Evolutionary conservation across 2,888 invertebrate species (phyloP), one percentile per base, ranked within the genome.

Genomic region (Venustoraphidia nigricollis): DNA sequence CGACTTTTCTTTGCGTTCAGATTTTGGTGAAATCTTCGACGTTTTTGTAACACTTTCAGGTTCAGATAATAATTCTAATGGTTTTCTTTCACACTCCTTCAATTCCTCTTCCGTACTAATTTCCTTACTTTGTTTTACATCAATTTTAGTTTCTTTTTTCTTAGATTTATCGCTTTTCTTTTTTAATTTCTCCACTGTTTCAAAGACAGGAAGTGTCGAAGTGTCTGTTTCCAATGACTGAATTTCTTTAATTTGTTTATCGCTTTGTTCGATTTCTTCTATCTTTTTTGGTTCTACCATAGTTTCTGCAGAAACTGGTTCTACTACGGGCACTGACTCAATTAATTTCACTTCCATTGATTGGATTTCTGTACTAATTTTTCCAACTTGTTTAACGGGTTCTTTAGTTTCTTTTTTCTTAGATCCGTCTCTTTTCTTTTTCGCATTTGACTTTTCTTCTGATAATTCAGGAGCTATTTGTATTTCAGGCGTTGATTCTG

Each of bases 1-100:
- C 6, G 27, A 5, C 6, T 27, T 27, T 27, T 27, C 27, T 27
- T 27, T 27, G 6, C 27, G 27, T 3, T 27, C 27, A 27, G 27
- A 27, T 27, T 27, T 27, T 27, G 27, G 27, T 27, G 27, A 27
- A 27, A 27, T 27, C 71, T 64, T 71, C 71, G 56, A 68, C 62
- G 59, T 70, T 70, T 47, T 71, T 61, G 71, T 68, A 55, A 63
- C 64, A 57, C 70, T 71, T 46, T 70, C 63, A 2, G 69, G 69
- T 50, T 66, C 64, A 53, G 70, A 69, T 48, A 67, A 69, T 17
- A 63, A 60, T 50, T 67, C 62, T 50, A 61, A 63, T 44, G 40
- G 37, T 36, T 42, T 46, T 41, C 41, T 42, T 38, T 36, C 35
- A 13, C 3, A 34, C 27, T 9, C 10, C 34, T 11, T 35, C 36